Base-by-base conservation (phyloP, 2,888 invertebrate species). In the Dryadula phaetusa region DNA sequence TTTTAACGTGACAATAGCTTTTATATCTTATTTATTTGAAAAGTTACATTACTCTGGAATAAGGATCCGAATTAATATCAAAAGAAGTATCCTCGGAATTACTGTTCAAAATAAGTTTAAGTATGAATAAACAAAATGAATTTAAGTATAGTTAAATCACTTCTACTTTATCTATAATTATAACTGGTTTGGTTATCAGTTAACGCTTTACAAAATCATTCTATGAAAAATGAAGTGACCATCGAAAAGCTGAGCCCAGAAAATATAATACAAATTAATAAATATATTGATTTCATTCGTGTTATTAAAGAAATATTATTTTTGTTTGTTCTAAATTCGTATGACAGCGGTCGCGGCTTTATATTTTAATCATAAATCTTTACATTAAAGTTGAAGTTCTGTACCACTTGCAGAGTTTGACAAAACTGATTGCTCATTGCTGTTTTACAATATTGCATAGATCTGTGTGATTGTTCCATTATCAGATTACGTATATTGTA, bases 1-100 rank as follows among this genome's bases (percentile, higher is more conserved):
- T 75, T 69, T 69, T 74, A 73, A 73, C 77, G 77, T 72, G 74
- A 64, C 72, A 72, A 72, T 75, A 67, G 67, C 66, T 66, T 65
- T 14, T 44, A 60, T 42, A 28, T 16, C 25, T 42, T 60, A 16
- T 42, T 25, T 42, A 37, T 22, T 58, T 28, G n/a, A 8, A 28
- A 52, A 7, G 2, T 12, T 37, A 8, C n/a, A n/a, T n/a, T n/a
- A n/a, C n/a, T n/a, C n/a, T n/a, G n/a, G n/a, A n/a, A n/a, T n/a
- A n/a, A n/a, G n/a, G n/a, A n/a, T n/a, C n/a, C n/a, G n/a, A n/a
- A n/a, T n/a, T n/a, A n/a, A n/a, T n/a, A n/a, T n/a, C n/a, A n/a
- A n/a, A n/a, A n/a, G n/a, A n/a, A n/a, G n/a, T n/a, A n/a, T n/a
- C n/a, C n/a, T n/a, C n/a, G n/a, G n/a, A n/a, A n/a, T n/a, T n/a